Percentiles rank a stretch among this genome's conserved stretches.
Conservation (phyloP, 2,113 vertebrate species). For the Grus americana region DNA sequence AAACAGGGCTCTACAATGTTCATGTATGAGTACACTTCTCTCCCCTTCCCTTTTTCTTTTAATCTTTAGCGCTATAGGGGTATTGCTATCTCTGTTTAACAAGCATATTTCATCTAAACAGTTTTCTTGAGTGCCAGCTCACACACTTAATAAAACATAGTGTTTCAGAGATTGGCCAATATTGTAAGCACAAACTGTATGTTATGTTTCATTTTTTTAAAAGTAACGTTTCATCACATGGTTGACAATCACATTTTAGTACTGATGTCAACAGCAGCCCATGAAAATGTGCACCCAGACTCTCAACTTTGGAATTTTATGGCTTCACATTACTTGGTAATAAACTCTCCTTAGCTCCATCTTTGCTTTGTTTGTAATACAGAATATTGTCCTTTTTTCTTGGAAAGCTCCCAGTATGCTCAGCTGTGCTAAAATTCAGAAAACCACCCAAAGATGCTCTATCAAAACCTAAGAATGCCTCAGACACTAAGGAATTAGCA, state of each 20-base stretch:
- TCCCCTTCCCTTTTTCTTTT: background rate
- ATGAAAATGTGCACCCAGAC: background rate
- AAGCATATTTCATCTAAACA: background rate
- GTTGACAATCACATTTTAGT: background rate
- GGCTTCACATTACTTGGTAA: background rate
- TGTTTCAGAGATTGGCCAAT: background rate
- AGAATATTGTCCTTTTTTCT: background rate
- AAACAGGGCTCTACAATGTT: background rate
- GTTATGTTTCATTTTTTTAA: background rate
- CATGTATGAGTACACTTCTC: background rate
- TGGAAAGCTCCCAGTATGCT: background rate
- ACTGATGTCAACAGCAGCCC: background rate
- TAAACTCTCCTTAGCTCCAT: background rate
- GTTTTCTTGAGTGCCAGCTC: background rate
- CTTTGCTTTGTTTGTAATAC: background rate
- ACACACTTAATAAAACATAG: background rate
- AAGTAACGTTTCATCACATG: background rate
- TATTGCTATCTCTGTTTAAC: background rate
- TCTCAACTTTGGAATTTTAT: background rate
- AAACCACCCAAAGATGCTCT: background rate
- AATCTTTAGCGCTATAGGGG: background rate
- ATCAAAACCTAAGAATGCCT: background rate
- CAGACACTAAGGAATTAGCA: background rate
- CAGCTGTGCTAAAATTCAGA: background rate
- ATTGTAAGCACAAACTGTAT: background rate